Evolutionary conservation across 2,797 vertebrate genomes (phyloP), one percentile per base, ranked within the genome.

Genomic region (Enteromius unitaeniatus): DNA sequence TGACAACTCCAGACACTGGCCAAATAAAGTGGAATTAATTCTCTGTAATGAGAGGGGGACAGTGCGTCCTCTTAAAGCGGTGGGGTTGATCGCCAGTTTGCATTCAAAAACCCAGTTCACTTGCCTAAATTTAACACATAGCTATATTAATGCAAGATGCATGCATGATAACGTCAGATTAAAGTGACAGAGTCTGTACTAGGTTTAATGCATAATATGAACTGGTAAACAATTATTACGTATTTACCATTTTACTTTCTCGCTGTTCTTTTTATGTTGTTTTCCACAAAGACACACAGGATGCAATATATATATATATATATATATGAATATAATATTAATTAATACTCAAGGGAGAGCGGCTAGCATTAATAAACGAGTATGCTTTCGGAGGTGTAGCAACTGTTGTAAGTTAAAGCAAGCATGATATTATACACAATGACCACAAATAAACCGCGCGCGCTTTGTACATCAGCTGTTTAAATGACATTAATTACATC

Each of bases 1-100:
- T 97, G 97, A 97, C 98, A 97, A 97, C 96, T 97, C 95, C 96
- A 97, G 97, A 97, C 97, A 97, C 94, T 96, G 97, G 96, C 97
- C 97, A 98, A 99, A 98, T 98, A 97, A 98, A 97, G 96, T 97
- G 93, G 96, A 97, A 98, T 98, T 97, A 96, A 97, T 98, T 97
- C 95, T 95, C 96, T 96, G 96, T 96, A 96, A 97, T 96, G 96
- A 95, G 95, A 95, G 95, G 95, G 94, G 94, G 94, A 90, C 91
- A 85, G 93, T 93, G 93, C 88, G 86, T 90, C 91, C 92, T 85
- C 88, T 94, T 94, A 92, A 93, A 93, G 93, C 90, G 89, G 88
- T 90, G 88, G 92, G 89, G 89, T 92, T 95, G 95, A 96, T 96
- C 92, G 91, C 93, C 88, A 92, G 93, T 95, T 93, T 90, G 93